phyloP scores from a whole-genome alignment of 2,888 invertebrate species.

The Branchipolynoe longqiensis region DNA sequence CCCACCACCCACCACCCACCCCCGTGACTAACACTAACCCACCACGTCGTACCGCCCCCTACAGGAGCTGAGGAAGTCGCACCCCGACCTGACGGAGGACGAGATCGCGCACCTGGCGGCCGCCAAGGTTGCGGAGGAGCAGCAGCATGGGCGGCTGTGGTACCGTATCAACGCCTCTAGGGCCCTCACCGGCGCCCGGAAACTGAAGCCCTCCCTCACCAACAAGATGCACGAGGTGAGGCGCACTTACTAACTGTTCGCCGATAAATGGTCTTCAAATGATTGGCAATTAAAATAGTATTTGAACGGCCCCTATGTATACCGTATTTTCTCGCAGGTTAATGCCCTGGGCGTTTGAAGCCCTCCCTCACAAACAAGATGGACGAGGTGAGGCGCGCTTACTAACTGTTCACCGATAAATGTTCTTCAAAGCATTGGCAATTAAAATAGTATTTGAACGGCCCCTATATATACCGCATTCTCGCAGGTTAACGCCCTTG shows the following conservation, averaged over 20 bases:
- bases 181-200: slow-evolving; percentile 82
- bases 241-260: neutral
- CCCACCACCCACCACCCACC: too few species aligned
- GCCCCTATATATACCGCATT: too few species aligned
- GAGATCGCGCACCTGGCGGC: slow-evolving; percentile 84
- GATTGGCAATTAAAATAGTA: too few species aligned
- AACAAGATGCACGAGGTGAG: slow-evolving; percentile 83
- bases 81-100: slow-evolving; percentile 83
- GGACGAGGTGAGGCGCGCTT: slow-evolving; percentile 80
- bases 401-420: neutral
- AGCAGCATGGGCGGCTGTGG: slow-evolving; percentile 84
- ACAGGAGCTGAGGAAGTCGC: slow-evolving; percentile 83
- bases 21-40: too few species aligned
- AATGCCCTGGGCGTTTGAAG: slow-evolving; percentile 81
- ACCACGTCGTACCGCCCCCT: too few species aligned
- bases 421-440: neutral
- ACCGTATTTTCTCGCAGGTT: too few species aligned
- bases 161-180: slow-evolving; percentile 85
- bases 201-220: slow-evolving; percentile 82
- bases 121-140: slow-evolving; percentile 83
- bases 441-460: too few species aligned
- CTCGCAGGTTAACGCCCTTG: too few species aligned
- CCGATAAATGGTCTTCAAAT: neutral
- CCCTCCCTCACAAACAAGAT: slow-evolving; percentile 83
- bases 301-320: too few species aligned